These are phyloP conservation scores for Oligia fasciuncula DNA, from an alignment of 2,888 invertebrate species.

Conservation along the genomic window DNA sequence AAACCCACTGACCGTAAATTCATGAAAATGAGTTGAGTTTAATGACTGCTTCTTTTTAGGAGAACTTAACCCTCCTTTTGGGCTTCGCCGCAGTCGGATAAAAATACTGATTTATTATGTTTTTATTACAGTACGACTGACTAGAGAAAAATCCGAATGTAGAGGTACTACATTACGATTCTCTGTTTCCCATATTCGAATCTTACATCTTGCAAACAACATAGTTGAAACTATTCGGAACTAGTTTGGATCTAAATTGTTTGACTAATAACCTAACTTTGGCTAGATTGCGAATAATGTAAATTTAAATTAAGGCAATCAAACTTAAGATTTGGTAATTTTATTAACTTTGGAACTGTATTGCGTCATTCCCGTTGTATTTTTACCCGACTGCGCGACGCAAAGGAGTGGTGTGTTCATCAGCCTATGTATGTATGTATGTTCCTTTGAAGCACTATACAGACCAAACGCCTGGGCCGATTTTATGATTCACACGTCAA, in stretches of 20 bases:
- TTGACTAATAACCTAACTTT: slow-evolving; percentile 59
- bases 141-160: background rate
- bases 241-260: slow-evolving; percentile 58
- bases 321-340: slow-evolving; percentile 43
- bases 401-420: too few species aligned
- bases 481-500: too few species aligned
- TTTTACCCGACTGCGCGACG: background rate
- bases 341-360: slow-evolving; percentile 24
- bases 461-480: too few species aligned
- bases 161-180: background rate
- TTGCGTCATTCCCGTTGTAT: background rate
- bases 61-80: background rate
- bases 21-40: background rate
- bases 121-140: background rate
- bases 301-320: slow-evolving; percentile 51
- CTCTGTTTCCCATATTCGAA: slow-evolving; percentile 13
- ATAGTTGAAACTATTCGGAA: slow-evolving; percentile 49
- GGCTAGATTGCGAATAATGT: slow-evolving; percentile 53
- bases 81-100: background rate
- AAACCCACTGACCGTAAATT: background rate
- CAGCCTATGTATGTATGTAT: too few species aligned
- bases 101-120: background rate
- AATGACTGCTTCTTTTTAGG: background rate
- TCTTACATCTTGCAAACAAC: slow-evolving; percentile 37
- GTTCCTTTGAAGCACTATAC: too few species aligned